Percentiles rank a stretch among this genome's conserved stretches.
Evolutionary conservation across 2,888 invertebrate genomes (phyloP).

Genomic region (Blastobasis adustella): DNA sequence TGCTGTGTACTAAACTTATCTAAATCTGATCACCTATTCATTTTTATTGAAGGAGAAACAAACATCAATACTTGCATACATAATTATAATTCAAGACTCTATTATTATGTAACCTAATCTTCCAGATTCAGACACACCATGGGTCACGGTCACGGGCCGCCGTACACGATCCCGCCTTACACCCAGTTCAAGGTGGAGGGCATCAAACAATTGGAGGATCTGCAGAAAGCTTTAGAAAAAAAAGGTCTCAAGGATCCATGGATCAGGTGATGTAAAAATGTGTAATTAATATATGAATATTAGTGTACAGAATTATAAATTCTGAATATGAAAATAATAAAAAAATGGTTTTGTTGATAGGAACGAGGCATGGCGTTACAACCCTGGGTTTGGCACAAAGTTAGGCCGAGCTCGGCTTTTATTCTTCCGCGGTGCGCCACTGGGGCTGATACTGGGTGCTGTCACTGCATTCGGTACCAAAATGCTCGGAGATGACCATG

Average conservation of each 20-base stretch:
- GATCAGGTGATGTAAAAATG: constrained; percentile 76
- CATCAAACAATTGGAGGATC: constrained; percentile 76
- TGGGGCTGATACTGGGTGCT: constrained; percentile 70
- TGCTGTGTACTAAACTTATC: no score
- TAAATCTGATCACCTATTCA: no score
- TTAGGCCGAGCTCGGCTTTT: constrained; percentile 46
- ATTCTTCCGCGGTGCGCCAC: constrained; percentile 78
- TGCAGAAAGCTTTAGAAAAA: constrained; percentile 78
- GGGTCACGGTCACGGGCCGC: constrained; percentile 61
- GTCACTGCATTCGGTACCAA: constrained; percentile 31
- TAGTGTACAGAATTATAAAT: no score
- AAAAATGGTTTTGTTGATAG: constrained; percentile 39
- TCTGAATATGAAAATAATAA: no score
- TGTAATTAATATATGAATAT: no score
- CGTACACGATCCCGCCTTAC: constrained; percentile 82
- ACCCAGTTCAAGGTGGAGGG: constrained; percentile 83
- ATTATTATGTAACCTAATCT: no score
- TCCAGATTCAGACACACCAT: no score
- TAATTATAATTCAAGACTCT: no score
- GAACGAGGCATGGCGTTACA: constrained; percentile 90
- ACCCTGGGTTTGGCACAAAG: constrained; percentile 76
- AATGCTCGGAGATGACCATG: constrained; percentile 42
- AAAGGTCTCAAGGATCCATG: constrained; percentile 90
- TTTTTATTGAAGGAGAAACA: no score
- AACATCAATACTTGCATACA: no score